phyloP scores from a whole-genome alignment of 2,888 invertebrate genomes.

The Lepidocyrtoides sp. region DNA sequence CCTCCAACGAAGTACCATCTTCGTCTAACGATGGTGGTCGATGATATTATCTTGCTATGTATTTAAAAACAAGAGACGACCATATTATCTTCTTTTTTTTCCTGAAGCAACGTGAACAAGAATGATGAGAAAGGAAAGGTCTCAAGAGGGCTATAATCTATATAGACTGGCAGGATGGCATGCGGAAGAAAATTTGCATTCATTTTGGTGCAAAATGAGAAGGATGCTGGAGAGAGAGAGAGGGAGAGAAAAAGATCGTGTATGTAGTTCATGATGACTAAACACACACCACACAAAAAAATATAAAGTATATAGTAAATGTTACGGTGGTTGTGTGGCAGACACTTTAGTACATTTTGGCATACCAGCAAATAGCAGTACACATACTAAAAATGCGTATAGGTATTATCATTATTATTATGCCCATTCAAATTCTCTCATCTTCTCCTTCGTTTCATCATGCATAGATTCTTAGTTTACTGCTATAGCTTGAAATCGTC shows the following conservation, averaged over 20 bases:
- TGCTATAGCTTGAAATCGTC: neutral
- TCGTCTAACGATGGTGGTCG: neutral
- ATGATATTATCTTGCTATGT: conserved; percentile 62
- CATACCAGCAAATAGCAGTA: neutral
- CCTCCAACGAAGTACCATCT: neutral
- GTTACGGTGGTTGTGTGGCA: neutral
- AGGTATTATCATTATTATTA: conserved; percentile 43
- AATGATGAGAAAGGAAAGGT: conserved; percentile 71
- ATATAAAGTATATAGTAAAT: neutral
- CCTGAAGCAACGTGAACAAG: conserved; percentile 61
- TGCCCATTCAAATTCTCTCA: conserved; percentile 38
- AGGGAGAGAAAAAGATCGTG: neutral
- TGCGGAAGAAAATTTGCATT: conserved; percentile 75
- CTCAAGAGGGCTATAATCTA: conserved; percentile 74
- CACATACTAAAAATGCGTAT: conserved; percentile 1
- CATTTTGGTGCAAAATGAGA: conserved; percentile 68
- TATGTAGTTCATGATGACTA: neutral
- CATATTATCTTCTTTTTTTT: conserved; percentile 55
- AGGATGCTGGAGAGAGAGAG: conserved; percentile 30
- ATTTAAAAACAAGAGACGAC: conserved; percentile 70
- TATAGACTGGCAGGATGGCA: conserved; percentile 63
- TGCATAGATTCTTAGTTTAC: conserved; percentile 47
- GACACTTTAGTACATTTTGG: conserved; percentile 20
- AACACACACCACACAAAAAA: neutral
- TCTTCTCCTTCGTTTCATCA: neutral